Evolutionary conservation across 2,888 invertebrate species (phyloP).

Genomic region (Erannis defoliaria): DNA sequence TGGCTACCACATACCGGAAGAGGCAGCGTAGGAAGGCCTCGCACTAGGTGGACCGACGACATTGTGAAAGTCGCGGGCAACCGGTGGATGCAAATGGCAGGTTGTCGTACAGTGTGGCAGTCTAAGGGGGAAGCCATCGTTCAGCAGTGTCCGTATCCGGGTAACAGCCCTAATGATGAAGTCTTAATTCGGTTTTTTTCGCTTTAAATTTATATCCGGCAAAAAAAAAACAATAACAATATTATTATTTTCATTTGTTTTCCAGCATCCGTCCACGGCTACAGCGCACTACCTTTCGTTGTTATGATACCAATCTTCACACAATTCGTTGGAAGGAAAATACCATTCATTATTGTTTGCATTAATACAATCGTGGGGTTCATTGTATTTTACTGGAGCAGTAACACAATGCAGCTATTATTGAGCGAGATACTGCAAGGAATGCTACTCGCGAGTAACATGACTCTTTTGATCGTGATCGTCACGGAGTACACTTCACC

Average conservation of each 20-base stretch:
- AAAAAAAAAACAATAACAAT: background rate
- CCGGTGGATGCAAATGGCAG: too few species aligned
- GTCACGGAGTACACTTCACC: constrained; percentile 62
- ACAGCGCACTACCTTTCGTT: constrained; percentile 57
- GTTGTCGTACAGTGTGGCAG: too few species aligned
- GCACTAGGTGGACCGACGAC: too few species aligned
- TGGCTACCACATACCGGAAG: too few species aligned
- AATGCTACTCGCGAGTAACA: constrained; percentile 55
- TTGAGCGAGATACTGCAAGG: constrained; percentile 60
- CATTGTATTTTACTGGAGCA: constrained; percentile 59
- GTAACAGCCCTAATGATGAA: too few species aligned
- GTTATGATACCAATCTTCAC: constrained; percentile 56
- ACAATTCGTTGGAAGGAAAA: constrained; percentile 55
- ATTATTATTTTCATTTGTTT: constrained; percentile 25
- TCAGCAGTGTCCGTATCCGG: too few species aligned
- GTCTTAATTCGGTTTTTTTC: too few species aligned
- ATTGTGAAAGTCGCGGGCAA: too few species aligned
- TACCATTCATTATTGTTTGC: constrained; percentile 55
- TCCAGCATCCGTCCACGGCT: constrained; percentile 61
- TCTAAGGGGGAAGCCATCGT: too few species aligned
- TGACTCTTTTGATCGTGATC: constrained; percentile 59
- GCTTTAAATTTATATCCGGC: too few species aligned
- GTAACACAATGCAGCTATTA: constrained; percentile 53
- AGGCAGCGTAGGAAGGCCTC: too few species aligned
- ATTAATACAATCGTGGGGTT: constrained; percentile 53